Conservation (phyloP, 2,888 invertebrate genomes). For the Phyllotreta cruciferae region DNA sequence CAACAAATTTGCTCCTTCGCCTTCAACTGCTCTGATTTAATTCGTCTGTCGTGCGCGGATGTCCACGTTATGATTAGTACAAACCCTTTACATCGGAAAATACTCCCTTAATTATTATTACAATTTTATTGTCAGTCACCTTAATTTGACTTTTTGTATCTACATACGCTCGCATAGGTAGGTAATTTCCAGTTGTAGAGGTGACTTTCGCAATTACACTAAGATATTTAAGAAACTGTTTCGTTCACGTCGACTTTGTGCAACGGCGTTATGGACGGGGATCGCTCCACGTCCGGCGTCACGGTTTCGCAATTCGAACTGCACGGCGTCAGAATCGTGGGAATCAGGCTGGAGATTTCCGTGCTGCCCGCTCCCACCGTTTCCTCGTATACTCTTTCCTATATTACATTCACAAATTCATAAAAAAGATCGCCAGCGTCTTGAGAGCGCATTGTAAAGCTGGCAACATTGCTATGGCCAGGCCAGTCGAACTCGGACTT, state of each 20-base stretch:
- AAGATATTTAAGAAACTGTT: conserved; percentile 41
- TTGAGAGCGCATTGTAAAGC: too few relatives aligned
- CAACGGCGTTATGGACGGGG: conserved; percentile 65
- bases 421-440: too few relatives aligned
- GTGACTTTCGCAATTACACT: conserved; percentile 41
- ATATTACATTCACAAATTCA: too few relatives aligned
- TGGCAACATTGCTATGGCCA: neutral
- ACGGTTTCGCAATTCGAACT: conserved; percentile 62
- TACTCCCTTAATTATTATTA: conserved; percentile 41
- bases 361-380: conserved; percentile 66
- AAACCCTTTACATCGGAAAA: conserved; percentile 24
- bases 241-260: conserved; percentile 63
- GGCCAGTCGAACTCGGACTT: too few relatives aligned
- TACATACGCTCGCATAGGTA: conserved; percentile 37
- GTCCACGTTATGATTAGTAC: conserved; percentile 7
- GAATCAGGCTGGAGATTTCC: conserved; percentile 73
- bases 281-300: conserved; percentile 63
- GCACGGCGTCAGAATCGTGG: conserved; percentile 66
- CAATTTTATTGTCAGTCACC: conserved; percentile 58
- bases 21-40: too few relatives aligned
- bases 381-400: conserved; percentile 69
- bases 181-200: conserved; percentile 23
- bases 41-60: neutral
- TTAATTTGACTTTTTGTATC: conserved; percentile 53
- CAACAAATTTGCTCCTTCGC: too few relatives aligned